Percentiles rank a stretch among this genome's conserved stretches.
phyloP scores from a whole-genome alignment of 2,113 vertebrate species.

The Propithecus coquereli region DNA sequence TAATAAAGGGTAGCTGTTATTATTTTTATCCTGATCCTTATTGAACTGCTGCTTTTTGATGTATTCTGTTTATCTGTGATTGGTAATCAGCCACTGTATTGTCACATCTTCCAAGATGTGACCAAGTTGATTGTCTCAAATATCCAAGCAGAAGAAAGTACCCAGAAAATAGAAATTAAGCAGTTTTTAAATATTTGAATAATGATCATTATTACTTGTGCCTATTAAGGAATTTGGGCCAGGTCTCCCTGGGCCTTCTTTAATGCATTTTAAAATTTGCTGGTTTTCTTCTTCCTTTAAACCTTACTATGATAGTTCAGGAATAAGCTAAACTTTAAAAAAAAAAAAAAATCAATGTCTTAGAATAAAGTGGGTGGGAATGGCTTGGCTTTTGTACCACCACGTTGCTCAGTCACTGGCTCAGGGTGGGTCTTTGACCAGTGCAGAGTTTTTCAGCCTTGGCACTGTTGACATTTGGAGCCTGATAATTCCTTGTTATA shows the following conservation, averaged over 20 bases:
- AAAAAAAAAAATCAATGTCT: background rate
- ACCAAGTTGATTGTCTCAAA: background rate
- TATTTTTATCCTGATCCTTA: background rate
- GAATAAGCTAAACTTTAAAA: background rate
- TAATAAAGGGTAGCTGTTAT: background rate
- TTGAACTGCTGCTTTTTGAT: background rate
- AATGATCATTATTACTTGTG: background rate
- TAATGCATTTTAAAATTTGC: conserved; percentile 19
- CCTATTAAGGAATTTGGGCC: background rate
- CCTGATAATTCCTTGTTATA: background rate
- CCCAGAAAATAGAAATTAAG: background rate
- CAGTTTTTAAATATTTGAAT: background rate
- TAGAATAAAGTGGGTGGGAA: background rate
- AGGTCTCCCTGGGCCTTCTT: conserved; percentile 18
- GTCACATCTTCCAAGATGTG: background rate
- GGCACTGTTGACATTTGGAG: background rate
- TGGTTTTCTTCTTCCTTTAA: conserved; percentile 16
- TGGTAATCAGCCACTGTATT: background rate
- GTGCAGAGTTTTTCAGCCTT: background rate
- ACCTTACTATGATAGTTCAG: background rate
- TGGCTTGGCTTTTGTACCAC: background rate
- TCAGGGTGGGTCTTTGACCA: background rate
- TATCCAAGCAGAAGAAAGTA: background rate
- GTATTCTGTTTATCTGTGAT: background rate
- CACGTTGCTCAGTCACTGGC: background rate